Evolutionary conservation across 2,113 vertebrate species (phyloP), one percentile per base, ranked within the genome.

Genomic region (Cromileptes altivelis): DNA sequence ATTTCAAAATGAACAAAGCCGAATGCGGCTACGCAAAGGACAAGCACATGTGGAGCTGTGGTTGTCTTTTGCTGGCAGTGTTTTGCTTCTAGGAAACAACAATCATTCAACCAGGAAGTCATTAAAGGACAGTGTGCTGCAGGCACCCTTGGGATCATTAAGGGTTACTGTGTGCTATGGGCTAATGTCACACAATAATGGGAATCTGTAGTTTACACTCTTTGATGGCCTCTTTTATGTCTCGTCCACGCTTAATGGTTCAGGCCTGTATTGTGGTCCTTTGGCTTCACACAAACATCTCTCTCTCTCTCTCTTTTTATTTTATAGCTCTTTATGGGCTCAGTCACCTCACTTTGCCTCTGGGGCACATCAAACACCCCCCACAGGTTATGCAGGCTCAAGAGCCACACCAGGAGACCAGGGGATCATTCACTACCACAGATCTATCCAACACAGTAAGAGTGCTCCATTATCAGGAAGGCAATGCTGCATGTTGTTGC

Each of bases 181-280:
- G 88, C 88, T 93, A 88, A 94, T 92, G 90, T 90, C 87, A 89
- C 80, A 85, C 85, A 85, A 90, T 93, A 91, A 94, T 90, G 85
- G 80, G 82, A 88, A 86, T 85, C 83, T 91, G 86, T 80, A 83
- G 81, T 91, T 92, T 90, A 85, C 88, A 75, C 81, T 80, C 84
- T 89, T 83, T 91, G 81, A 91, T 91, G 67, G 88, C 76, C 85
- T 88, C 81, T 90, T 92, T 93, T 89, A 92, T 93, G 86, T 93
- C 82, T 85, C 55, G 27, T 80, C 72, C 52, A 37, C 25, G 56
- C 81, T 86, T 78, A 80, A 84, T 82, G 81, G 60, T 81, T 85
- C 55, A 84, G 84, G 81, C 60, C 25, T 62, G 73, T 82, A 75
- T 78, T 81, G 71, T 65, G 84, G 63, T 81, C 81, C 55, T 85